Percentiles rank a stretch among this genome's conserved stretches.
Evolutionary conservation across 2,888 invertebrate species (phyloP).

Genomic region (Clanis bilineata): DNA sequence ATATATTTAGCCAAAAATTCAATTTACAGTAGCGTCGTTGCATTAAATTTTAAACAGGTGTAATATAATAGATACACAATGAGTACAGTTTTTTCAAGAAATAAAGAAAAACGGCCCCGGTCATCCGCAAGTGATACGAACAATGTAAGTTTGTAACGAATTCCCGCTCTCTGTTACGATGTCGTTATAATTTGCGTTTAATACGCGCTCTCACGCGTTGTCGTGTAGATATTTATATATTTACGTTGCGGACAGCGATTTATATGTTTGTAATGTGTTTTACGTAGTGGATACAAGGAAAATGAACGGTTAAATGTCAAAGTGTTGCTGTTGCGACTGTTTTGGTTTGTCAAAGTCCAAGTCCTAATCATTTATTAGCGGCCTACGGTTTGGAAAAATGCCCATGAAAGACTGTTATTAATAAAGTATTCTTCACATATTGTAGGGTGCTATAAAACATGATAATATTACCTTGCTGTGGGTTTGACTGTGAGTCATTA

Average conservation of each 20-base stretch:
- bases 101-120: conserved; percentile 53
- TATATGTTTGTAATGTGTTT: background rate
- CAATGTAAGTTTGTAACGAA: conserved; percentile 59
- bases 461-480: background rate
- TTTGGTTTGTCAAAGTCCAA: conserved; percentile 35
- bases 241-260: conserved; percentile 21
- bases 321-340: conserved; percentile 28
- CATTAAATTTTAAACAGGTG: conserved; percentile 27
- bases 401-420: conserved; percentile 14
- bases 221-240: conserved; percentile 22
- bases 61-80: conserved; percentile 42
- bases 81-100: conserved; percentile 54
- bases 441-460: background rate
- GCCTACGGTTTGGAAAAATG: background rate
- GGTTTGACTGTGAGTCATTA: background rate
- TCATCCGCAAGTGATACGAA: conserved; percentile 49
- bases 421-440: background rate
- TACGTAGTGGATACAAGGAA: background rate
- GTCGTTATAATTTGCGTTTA: conserved; percentile 37
- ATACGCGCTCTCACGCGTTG: conserved; percentile 57
- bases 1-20: conserved; percentile 52
- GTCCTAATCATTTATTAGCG: conserved; percentile 19
- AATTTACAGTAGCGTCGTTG: conserved; percentile 28
- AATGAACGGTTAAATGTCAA: background rate
- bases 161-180: conserved; percentile 61